Base-by-base conservation (phyloP, 1,140 invertebrate genomes). In the Drosophila nigrodunni region DNA sequence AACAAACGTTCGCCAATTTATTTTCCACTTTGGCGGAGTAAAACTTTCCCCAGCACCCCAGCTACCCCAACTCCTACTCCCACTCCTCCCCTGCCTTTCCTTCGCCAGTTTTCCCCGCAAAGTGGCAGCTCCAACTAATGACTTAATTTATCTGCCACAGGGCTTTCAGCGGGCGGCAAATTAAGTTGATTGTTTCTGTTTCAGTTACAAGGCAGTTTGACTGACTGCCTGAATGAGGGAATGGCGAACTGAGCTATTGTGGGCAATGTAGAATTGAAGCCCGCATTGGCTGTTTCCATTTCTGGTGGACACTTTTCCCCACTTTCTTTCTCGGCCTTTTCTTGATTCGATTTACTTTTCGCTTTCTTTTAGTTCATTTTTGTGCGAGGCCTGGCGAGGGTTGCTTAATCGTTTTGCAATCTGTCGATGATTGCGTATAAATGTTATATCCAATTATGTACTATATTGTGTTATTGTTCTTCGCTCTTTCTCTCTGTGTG, bases 1-100 rank as follows among this genome's bases (percentile, higher is more conserved):
- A 92, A 92, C 90, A 92, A 92, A 92, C 90, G 90, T 91, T 92
- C 82, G 76, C 81, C 90, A 91, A 92, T 92, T 92, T 92, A 91
- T 91, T 90, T 91, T 91, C 90, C 90, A 91, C 89, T 91, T 91
- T 91, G 60, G 66, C 66, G 64, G 64, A 65, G 52, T 7, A 50
- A 58, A 88, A 79, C 69, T 88, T 88, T 88, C 68, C 25, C 25
- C 25, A 30, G 60, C 47, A 21, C 65, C 66, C n/a, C 30, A 15
- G 15, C 15, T 15, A 15, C 15, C 30, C 41, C 47, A 11, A 2
- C 72, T 8, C 25, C 64, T 44, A 1, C 3, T n/a, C 41, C 41
- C n/a, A 11, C 9, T 6, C 41, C 41, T 7, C 10, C 7, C n/a
- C 41, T 43, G 4, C 41, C 5, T 7, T 1, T 39, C 37, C 37